phyloP scores from a whole-genome alignment of 1,140 invertebrate genomes.

The Polypedilum vanderplanki region DNA sequence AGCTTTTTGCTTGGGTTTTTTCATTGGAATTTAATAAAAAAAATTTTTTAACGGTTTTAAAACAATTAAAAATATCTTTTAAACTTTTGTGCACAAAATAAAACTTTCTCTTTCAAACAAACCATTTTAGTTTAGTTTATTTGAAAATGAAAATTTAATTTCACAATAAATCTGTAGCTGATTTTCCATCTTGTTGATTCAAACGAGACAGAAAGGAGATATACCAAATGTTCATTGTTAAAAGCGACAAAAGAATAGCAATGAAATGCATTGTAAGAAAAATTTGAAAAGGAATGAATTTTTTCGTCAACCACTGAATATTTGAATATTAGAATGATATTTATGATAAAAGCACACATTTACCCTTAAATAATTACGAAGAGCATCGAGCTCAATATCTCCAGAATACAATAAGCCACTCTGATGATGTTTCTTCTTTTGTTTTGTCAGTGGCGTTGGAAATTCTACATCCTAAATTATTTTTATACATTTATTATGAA shows the following conservation, averaged over 20 bases:
- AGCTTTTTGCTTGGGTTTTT: no score
- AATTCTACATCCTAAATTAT: neutral
- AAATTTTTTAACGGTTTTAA: no score
- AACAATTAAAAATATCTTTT: no score
- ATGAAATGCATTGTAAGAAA: neutral
- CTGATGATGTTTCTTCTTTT: slow-evolving; percentile 21
- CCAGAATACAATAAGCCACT: slow-evolving; percentile 7
- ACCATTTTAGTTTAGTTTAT: no score
- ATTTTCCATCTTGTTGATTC: neutral
- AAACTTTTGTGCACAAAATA: no score
- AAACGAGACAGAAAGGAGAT: neutral
- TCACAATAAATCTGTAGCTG: neutral
- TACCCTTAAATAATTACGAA: slow-evolving; percentile 23
- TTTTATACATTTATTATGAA: slow-evolving; percentile 9
- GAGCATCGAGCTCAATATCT: slow-evolving; percentile 21
- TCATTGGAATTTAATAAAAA: no score
- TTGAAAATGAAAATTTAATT: neutral
- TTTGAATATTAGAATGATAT: neutral
- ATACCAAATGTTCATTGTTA: no score
- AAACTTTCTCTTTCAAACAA: no score
- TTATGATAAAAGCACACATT: neutral
- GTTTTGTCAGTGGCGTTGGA: neutral
- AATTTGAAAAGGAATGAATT: neutral
- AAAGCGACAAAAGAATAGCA: no score
- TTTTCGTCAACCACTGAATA: neutral